phyloP scores from a whole-genome alignment of 2,888 invertebrate species.

The Arge pagana region DNA sequence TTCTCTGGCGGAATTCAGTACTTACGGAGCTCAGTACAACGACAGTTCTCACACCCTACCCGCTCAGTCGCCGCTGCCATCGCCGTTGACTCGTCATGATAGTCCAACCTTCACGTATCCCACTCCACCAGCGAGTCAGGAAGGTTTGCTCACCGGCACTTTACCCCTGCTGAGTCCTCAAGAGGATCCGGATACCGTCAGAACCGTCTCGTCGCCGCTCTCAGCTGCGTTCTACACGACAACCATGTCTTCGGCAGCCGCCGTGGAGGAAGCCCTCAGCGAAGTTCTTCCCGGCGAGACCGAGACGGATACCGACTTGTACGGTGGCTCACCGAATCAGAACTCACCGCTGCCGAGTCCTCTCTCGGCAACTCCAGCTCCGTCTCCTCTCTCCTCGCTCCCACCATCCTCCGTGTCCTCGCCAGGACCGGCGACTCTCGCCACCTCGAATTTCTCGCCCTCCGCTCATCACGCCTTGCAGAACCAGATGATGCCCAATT shows the following conservation, averaged over 20 bases:
- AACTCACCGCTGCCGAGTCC: conserved; percentile 67
- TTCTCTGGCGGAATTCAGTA: conserved; percentile 80
- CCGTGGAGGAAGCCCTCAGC: conserved; percentile 83
- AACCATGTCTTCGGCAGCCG: conserved; percentile 84
- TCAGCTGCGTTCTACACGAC: conserved; percentile 84
- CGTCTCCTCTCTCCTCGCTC: conserved; percentile 57
- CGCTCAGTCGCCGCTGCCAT: conserved; percentile 67
- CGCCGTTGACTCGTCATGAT: conserved; percentile 66
- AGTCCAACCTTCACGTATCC: conserved; percentile 84
- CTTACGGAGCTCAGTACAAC: conserved; percentile 65
- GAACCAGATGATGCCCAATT: conserved; percentile 85
- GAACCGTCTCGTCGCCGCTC: conserved; percentile 78
- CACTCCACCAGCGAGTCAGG: conserved; percentile 87
- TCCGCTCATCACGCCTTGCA: conserved; percentile 65
- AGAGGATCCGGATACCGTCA: conserved; percentile 66
- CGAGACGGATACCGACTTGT: conserved; percentile 63
- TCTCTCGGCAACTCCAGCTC: conserved; percentile 67
- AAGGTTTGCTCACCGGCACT: conserved; percentile 72
- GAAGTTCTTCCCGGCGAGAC: conserved; percentile 83
- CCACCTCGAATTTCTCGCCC: conserved; percentile 52
- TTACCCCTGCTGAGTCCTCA: conserved; percentile 55
- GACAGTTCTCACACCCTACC: conserved; percentile 59
- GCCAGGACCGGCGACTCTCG: conserved; percentile 50
- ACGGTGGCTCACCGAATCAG: conserved; percentile 58
- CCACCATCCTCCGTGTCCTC: conserved; percentile 56